Evolutionary conservation across 2,888 invertebrate species (phyloP).

Genomic region (Conistra vaccinii): DNA sequence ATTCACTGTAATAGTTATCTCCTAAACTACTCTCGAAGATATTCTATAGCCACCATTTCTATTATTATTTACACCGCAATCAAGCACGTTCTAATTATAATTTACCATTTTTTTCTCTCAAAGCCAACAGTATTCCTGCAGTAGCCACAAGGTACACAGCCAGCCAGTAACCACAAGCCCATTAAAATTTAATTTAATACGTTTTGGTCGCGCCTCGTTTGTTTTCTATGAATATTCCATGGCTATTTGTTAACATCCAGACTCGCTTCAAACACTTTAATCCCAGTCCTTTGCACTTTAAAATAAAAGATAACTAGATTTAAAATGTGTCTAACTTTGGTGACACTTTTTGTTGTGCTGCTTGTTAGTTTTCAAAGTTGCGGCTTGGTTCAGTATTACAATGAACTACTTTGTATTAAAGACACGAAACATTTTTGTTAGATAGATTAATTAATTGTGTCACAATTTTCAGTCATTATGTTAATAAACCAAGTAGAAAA

Average conservation of each 20-base stretch:
- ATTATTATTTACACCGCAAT: neutral
- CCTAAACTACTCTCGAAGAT: neutral
- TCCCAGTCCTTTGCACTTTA: conserved; percentile 35
- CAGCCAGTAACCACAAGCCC: conserved; percentile 30
- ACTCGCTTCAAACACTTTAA: conserved; percentile 40
- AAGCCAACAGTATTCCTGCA: conserved; percentile 1
- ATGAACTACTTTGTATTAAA: too few species aligned
- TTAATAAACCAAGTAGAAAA: too few species aligned
- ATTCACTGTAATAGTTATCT: neutral
- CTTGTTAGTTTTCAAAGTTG: too few species aligned
- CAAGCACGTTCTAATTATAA: neutral
- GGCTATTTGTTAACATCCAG: conserved; percentile 68
- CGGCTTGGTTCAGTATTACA: too few species aligned
- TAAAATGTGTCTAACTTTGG: conserved; percentile 24
- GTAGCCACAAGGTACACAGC: conserved; percentile 7
- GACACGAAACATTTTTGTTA: too few species aligned
- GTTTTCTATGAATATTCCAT: conserved; percentile 70
- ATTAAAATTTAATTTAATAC: conserved; percentile 65
- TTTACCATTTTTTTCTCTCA: neutral
- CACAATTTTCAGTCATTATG: too few species aligned
- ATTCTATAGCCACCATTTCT: neutral
- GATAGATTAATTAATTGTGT: too few species aligned
- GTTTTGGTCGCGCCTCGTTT: conserved; percentile 55
- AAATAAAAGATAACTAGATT: conserved; percentile 35
- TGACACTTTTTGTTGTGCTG: conserved; percentile 5